A percentile compares a stretch with the other conserved stretches of the same genome.
phyloP scores from a whole-genome alignment of 2,797 vertebrate species.

The Lepilemur ruficaudatus region DNA sequence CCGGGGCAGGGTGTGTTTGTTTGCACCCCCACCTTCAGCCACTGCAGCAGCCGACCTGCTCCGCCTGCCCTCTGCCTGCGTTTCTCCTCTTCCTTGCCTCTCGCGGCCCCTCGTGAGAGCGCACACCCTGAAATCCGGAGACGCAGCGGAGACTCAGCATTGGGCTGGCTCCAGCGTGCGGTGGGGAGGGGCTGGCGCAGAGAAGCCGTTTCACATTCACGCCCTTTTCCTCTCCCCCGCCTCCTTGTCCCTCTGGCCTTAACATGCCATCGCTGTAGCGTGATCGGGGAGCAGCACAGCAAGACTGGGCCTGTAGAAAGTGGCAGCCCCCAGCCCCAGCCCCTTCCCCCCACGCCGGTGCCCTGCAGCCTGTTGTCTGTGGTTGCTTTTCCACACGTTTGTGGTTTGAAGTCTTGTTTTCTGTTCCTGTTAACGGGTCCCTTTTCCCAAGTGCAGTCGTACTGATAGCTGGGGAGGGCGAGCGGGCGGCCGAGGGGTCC shows the following conservation, averaged over 20 bases:
- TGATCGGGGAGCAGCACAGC: neutral
- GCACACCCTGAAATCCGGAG: neutral
- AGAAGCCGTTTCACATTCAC: neutral
- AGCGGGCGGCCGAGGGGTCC: neutral
- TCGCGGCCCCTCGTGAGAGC: constrained; percentile 30
- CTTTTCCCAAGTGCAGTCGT: neutral
- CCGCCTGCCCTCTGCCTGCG: constrained; percentile 38
- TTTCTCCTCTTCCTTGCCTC: neutral
- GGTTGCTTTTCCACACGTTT: neutral
- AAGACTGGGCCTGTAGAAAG: neutral
- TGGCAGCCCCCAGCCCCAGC: neutral
- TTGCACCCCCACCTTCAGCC: neutral
- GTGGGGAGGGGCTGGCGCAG: neutral
- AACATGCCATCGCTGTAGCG: neutral
- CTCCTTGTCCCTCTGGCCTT: constrained; percentile 31
- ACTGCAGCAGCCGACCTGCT: constrained; percentile 25
- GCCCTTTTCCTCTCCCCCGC: too few species aligned
- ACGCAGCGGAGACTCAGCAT: rapidly evolving
- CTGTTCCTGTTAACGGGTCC: neutral
- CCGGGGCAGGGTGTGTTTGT: neutral
- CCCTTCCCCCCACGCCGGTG: neutral
- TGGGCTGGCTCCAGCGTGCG: neutral
- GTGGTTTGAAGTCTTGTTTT: neutral
- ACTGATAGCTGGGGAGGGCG: neutral
- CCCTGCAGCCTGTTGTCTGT: rapidly evolving